Evolutionary conservation across 37 sponge, comb jelly and placozoan species (phyloP).

Genomic region (Aphrocallistes beatrix): DNA sequence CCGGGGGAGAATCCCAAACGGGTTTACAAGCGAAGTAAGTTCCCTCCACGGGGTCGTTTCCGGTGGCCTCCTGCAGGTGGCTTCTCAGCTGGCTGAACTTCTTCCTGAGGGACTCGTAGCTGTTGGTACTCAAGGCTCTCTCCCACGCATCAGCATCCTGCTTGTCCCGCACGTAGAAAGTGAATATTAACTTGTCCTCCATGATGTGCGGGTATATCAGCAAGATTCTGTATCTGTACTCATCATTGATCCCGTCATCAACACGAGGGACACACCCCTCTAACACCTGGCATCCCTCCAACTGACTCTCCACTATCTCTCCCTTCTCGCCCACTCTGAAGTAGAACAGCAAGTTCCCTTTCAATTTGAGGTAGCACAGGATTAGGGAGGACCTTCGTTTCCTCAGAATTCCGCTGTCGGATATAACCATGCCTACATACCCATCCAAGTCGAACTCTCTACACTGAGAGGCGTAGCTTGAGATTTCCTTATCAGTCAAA

Average conservation of each 20-base stretch:
- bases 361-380: not conserved
- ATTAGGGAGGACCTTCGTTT: not conserved
- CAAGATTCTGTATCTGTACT: not conserved
- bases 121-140: not conserved
- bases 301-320: not conserved
- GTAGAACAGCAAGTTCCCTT: not conserved
- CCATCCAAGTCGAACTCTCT: not conserved
- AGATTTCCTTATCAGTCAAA: not conserved
- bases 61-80: slow-evolving; percentile 51
- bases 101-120: slow-evolving; percentile 49
- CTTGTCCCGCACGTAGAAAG: not conserved
- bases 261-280: not conserved
- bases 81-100: slow-evolving; percentile 48
- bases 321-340: not conserved
- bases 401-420: not conserved
- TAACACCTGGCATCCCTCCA: slow-evolving; percentile 5
- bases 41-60: slow-evolving; percentile 25
- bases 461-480: not conserved
- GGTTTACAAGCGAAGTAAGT: slow-evolving; percentile 10
- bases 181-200: not conserved
- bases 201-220: not conserved
- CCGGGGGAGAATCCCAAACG: not conserved
- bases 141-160: not conserved
- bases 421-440: not conserved
- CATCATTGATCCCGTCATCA: not conserved